phyloP scores from a whole-genome alignment of 1,140 invertebrate species.

The Zaprionus inermis region DNA sequence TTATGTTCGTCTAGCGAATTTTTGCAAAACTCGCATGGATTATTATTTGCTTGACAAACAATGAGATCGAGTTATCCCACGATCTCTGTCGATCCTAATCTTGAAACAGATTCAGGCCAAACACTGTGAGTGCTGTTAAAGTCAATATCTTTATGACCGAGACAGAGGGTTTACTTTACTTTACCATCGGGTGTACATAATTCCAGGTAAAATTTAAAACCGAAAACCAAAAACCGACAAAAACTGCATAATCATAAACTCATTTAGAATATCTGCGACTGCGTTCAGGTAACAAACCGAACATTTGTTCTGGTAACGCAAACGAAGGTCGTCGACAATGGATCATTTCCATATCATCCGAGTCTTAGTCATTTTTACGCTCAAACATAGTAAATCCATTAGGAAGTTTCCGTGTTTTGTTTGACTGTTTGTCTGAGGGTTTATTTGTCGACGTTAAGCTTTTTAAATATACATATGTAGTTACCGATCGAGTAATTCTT shows the following conservation, averaged over 20 bases:
- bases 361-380: not conserved
- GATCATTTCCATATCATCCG: slow-evolving; percentile 4
- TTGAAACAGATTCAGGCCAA: slow-evolving; percentile 16
- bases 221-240: slow-evolving; percentile 14
- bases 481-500: not conserved
- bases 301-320: not conserved
- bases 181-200: not conserved
- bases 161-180: slow-evolving; percentile 40
- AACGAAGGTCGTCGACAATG: slow-evolving; percentile 1
- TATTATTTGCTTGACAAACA: slow-evolving; percentile 23
- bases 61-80: slow-evolving; percentile 15
- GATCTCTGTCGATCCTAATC: slow-evolving; percentile 12
- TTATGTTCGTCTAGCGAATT: slow-evolving; percentile 1
- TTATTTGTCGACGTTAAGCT: slow-evolving; percentile 19
- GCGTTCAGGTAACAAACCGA: no score
- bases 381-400: slow-evolving; percentile 25
- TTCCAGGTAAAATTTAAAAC: slow-evolving; percentile 34
- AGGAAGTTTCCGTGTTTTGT: slow-evolving; percentile 2
- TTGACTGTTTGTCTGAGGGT: slow-evolving; percentile 11
- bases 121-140: slow-evolving; percentile 43
- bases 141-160: slow-evolving; percentile 73
- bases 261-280: slow-evolving; percentile 18
- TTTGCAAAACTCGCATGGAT: not conserved
- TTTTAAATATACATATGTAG: slow-evolving; percentile 6
- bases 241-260: slow-evolving; percentile 62